A percentile compares a stretch with the other conserved stretches of the same genome.
These are phyloP conservation scores for Cottus gobio DNA, from an alignment of 2,113 vertebrate genomes.

Conservation along the genomic window DNA sequence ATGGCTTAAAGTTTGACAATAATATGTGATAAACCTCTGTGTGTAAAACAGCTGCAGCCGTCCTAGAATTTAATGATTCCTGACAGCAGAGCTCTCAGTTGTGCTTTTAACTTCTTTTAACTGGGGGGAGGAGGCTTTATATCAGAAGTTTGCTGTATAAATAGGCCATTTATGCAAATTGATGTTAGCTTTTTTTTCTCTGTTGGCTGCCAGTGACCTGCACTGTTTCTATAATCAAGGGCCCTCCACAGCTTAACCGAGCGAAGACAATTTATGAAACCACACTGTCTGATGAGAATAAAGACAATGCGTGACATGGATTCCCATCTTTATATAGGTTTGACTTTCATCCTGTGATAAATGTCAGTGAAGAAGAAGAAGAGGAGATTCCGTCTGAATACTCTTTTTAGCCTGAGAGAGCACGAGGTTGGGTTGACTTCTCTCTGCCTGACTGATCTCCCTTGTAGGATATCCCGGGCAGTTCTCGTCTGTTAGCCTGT, in stretches of 20 bases:
- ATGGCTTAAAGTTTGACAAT: slow-evolving; percentile 60
- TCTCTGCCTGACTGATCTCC: slow-evolving; percentile 67
- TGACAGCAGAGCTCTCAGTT: slow-evolving; percentile 62
- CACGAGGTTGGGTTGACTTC: slow-evolving; percentile 41
- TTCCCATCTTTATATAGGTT: slow-evolving; percentile 36
- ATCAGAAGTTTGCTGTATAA: slow-evolving; percentile 66
- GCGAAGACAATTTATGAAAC: slow-evolving; percentile 52
- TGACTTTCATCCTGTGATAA: slow-evolving; percentile 53
- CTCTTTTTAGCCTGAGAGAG: slow-evolving; percentile 43
- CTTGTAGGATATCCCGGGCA: slow-evolving; percentile 76
- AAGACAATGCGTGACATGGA: slow-evolving; percentile 32
- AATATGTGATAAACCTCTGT: slow-evolving; percentile 45
- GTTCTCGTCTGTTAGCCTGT: slow-evolving; percentile 73
- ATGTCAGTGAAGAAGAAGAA: slow-evolving; percentile 40
- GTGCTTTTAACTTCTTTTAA: slow-evolving; percentile 64
- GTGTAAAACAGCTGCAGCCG: slow-evolving; percentile 55
- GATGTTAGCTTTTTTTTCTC: slow-evolving; percentile 44
- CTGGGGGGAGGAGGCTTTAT: slow-evolving; percentile 53
- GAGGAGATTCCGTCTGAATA: slow-evolving; percentile 60
- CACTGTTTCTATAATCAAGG: slow-evolving; percentile 64
- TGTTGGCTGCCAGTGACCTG: slow-evolving; percentile 68
- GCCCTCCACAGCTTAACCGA: slow-evolving; percentile 61
- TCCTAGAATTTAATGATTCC: slow-evolving; percentile 52
- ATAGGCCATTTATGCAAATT: slow-evolving; percentile 77
- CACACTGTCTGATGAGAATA: slow-evolving; percentile 49